These are phyloP conservation scores for Epizoanthus illoricatus DNA, from an alignment of 92 coral and sea anemone species.

Conservation along the genomic window DNA sequence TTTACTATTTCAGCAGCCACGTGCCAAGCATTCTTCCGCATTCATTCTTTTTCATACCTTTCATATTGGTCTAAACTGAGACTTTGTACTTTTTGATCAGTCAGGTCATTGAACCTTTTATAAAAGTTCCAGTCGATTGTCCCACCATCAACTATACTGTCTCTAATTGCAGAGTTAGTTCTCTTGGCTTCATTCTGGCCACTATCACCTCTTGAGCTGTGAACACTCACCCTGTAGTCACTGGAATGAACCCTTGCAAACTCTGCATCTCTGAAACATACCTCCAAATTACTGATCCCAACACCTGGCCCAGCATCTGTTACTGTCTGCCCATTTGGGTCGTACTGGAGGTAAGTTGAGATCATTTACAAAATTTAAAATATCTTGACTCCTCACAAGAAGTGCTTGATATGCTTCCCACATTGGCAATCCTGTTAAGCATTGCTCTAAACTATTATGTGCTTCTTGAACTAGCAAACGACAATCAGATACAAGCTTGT, in stretches of 20 bases:
- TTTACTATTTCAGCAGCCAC: conserved; percentile 25
- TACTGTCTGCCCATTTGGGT: conserved; percentile 18
- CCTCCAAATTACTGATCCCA: neutral
- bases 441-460: neutral
- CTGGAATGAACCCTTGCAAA: neutral
- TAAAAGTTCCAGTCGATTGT: neutral
- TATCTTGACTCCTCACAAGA: conserved; percentile 12
- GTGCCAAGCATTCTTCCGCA: conserved; percentile 23
- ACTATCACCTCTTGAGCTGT: conserved; percentile 33
- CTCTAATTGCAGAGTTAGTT: conserved; percentile 2
- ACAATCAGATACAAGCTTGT: conserved; percentile 14
- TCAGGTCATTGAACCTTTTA: neutral
- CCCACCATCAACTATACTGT: conserved; percentile 16
- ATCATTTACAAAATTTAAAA: neutral
- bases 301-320: conserved; percentile 43
- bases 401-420: neutral
- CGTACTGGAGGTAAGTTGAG: conserved; percentile 15
- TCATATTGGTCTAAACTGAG: conserved; percentile 9
- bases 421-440: conserved; percentile 19
- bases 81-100: neutral
- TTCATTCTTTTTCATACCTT: conserved; percentile 11
- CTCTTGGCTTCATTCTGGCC: conserved; percentile 33
- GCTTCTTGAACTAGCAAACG: conserved; percentile 4
- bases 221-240: conserved; percentile 31
- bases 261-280: too few species aligned